Base-by-base conservation (phyloP, 1,140 invertebrate genomes). In the Eueides isabella region DNA sequence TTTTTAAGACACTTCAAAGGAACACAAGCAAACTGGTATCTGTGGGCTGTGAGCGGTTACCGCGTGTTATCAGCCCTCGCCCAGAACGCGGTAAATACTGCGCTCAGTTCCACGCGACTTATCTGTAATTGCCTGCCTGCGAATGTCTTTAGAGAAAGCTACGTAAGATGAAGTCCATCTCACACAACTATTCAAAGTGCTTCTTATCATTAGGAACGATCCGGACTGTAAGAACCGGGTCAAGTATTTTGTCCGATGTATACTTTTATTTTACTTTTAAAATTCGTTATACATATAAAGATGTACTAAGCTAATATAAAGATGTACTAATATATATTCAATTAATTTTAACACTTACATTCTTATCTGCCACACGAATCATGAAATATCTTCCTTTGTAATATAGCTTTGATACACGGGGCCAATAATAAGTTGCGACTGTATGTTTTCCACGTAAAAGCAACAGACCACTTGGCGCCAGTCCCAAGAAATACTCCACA, bases 341-440 rank as follows among this genome's bases (percentile, higher is more conserved):
- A 16, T 16, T 44, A 19, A 62, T 62, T 62, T 74, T 33, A 68
- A 35, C 4, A 74, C 82, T 97, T 95, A 98, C 98, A 94, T 98
- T 98, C 95, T 99, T 99, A 93, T 99, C 98, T 82, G 96, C 97
- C 69, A 99, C 98, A 84, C 97, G 95, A 48, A 99, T 94, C 97
- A 99, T 99, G 93, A 99, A 99, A 93, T 98, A 98, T 90, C 97
- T 97, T 84, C 97, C 98, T 95, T 99, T 99, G 93, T 98, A 98
- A 92, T 98, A 98, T 80, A 99, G 96, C 94, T 99, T 99, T 75
- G 97, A 98, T 85, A 99, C 99, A 89, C 98, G 96, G 62, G 98
- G 98, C 99, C 99, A 99, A 93, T 99, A 99, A 94, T 99, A 99
- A 92, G 99, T 98, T 78, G 98, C 99, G 80, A 99, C 99, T 94